Conservation (phyloP, 2,113 vertebrate genomes). For the Muntiacus reevesi region DNA sequence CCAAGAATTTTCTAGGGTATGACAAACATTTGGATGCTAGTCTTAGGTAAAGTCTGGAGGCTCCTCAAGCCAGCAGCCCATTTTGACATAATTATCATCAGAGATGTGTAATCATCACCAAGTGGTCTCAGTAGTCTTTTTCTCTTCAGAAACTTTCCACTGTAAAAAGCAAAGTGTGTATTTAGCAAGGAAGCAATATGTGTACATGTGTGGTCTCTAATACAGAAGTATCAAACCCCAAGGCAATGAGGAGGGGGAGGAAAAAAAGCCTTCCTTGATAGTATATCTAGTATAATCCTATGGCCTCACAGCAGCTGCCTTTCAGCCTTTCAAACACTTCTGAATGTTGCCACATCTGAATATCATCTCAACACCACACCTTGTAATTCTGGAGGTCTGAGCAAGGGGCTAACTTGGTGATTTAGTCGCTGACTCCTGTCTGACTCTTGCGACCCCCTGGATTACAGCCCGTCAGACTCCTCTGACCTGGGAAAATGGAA, state of each 20-base stretch:
- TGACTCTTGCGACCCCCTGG: background rate
- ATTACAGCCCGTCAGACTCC: background rate
- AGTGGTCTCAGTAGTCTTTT: background rate
- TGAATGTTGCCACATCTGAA: background rate
- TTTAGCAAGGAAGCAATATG: background rate
- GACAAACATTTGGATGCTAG: background rate
- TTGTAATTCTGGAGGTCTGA: background rate
- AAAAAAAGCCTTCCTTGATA: background rate
- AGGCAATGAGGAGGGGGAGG: background rate
- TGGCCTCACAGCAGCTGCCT: no score
- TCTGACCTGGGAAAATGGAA: background rate
- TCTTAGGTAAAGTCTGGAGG: background rate
- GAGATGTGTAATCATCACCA: background rate
- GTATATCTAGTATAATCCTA: accelerated
- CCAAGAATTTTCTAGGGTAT: background rate
- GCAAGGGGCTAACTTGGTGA: background rate
- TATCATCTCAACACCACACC: background rate
- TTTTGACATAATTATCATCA: background rate
- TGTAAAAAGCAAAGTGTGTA: background rate
- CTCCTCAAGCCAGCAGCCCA: background rate
- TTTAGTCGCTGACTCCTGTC: background rate
- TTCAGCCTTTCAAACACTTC: background rate
- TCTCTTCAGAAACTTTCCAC: background rate
- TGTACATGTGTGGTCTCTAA: background rate
- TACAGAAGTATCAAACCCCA: background rate